Base-by-base conservation (phyloP, 2,888 invertebrate genomes). In the Escarpia spicata region DNA sequence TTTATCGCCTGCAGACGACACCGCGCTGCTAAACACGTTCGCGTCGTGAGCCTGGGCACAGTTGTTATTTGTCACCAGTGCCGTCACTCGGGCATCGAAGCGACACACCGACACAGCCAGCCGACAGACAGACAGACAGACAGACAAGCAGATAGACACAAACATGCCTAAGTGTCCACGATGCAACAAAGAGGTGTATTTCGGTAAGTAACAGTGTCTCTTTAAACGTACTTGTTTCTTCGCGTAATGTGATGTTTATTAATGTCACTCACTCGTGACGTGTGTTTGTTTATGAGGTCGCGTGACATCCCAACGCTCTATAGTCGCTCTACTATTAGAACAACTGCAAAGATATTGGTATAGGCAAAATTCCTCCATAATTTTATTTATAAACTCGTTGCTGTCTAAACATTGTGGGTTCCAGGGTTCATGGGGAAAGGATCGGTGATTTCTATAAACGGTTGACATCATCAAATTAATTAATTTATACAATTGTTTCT, bases 111-210 rank as follows among this genome's bases (percentile, higher is more conserved):
- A 60, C 26, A 15, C 75, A 26, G 75, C 26, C 75, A 75, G 75
- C 75, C 15, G 75, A 26, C 75, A 75, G 26, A 75, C n/a, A 60
- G 19, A 15, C 60, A 60, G 60, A 4, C 60, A 60, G 60, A 60
- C 60, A 60, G 60, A 60, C 60, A 60, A 15, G 12, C 60, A 75
- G n/a, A 75, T 26, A 75, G 75, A 19, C 6, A 31, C 58, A 92
- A 95, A 92, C 92, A 96, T 96, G 95, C 95, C 95, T 9, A 96
- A 96, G 95, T 96, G 96, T 93, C 96, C 96, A 9, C 94, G 93
- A 3, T 96, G 96, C 90, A 92, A 94, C 43, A 96, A 96, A 93
- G 95, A 95, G 93, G 96, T 96, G 6, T 96, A 96, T 92, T 95
- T 96, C 92, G 96, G 96, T 96, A 93, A 94, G 95, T 94, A 43